phyloP scores from a whole-genome alignment of 2,888 invertebrate genomes.

The Octonoba sinensis region DNA sequence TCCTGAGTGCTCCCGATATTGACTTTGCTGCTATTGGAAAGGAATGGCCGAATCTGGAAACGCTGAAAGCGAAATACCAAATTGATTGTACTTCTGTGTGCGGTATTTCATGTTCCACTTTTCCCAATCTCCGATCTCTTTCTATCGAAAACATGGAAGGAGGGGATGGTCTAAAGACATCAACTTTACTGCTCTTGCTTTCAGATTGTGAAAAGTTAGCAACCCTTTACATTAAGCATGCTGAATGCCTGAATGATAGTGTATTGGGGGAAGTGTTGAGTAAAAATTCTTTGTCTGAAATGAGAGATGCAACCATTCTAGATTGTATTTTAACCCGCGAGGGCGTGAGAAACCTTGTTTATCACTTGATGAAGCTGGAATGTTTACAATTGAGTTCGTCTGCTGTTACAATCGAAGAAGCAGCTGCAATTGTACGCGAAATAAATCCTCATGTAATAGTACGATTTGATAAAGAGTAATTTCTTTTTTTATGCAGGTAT shows the following conservation, averaged over 20 bases:
- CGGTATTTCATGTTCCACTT: too few species aligned
- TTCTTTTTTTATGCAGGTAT: too few species aligned
- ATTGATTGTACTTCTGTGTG: constrained; percentile 18
- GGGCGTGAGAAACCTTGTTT: constrained; percentile 25
- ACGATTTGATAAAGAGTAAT: too few species aligned
- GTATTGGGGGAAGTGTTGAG: constrained; percentile 22
- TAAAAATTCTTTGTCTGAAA: constrained; percentile 36
- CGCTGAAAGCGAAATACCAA: constrained; percentile 26
- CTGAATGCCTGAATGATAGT: constrained; percentile 19
- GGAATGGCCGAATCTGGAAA: constrained; percentile 26
- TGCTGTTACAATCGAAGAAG: constrained; percentile 19
- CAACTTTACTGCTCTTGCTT: constrained; percentile 21
- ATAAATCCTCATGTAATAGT: constrained; percentile 28
- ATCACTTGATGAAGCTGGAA: neutral
- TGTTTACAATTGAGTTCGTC: too few species aligned
- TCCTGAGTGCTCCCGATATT: constrained; percentile 35
- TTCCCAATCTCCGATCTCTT: neutral
- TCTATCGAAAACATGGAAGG: constrained; percentile 18
- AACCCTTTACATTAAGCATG: constrained; percentile 1
- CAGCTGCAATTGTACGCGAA: constrained; percentile 24
- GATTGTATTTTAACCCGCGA: constrained; percentile 25
- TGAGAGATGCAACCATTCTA: constrained; percentile 23
- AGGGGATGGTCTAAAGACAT: neutral
- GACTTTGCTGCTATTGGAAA: constrained; percentile 38
- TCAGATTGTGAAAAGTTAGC: constrained; percentile 22